These are phyloP conservation scores for Stegodyphus dumicola DNA, from an alignment of 1,140 invertebrate genomes.

Conservation along the genomic window DNA sequence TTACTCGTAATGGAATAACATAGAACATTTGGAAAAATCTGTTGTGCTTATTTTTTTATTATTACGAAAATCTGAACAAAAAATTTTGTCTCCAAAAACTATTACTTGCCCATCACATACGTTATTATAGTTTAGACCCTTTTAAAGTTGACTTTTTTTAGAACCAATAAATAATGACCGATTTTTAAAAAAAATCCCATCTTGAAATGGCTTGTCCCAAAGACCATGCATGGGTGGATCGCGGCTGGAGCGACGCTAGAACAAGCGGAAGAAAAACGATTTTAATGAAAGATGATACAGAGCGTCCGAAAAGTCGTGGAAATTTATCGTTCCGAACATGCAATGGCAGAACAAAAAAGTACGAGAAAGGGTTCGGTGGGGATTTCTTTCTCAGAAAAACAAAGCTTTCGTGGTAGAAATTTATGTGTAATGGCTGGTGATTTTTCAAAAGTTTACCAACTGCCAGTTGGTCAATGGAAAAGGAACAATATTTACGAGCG, in stretches of 20 bases:
- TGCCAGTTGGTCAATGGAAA: slow-evolving; percentile 7
- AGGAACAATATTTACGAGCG: slow-evolving; percentile 30
- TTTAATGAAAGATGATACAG: slow-evolving; percentile 21
- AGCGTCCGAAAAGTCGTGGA: not conserved
- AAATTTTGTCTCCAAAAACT: too few relatives aligned
- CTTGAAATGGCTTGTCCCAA: not conserved
- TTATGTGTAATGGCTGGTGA: slow-evolving; percentile 21
- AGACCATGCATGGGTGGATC: not conserved
- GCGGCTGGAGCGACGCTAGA: not conserved
- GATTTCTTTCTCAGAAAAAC: not conserved
- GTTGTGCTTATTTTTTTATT: too few relatives aligned
- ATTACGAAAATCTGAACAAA: too few relatives aligned
- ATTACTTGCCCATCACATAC: too few relatives aligned
- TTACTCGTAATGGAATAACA: too few relatives aligned
- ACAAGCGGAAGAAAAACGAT: slow-evolving; percentile 17
- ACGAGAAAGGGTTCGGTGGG: not conserved
- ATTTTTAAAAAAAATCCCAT: too few relatives aligned
- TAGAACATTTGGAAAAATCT: too few relatives aligned
- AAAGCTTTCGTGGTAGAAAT: not conserved
- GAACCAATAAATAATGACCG: too few relatives aligned
- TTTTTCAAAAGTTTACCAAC: slow-evolving; percentile 22
- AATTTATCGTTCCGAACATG: slow-evolving; percentile 14
- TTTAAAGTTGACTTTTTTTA: too few relatives aligned
- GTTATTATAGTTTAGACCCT: too few relatives aligned
- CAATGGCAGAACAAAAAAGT: not conserved